These are phyloP conservation scores for Trichechus manatus DNA, from an alignment of 2,113 vertebrate genomes.

Conservation along the genomic window DNA sequence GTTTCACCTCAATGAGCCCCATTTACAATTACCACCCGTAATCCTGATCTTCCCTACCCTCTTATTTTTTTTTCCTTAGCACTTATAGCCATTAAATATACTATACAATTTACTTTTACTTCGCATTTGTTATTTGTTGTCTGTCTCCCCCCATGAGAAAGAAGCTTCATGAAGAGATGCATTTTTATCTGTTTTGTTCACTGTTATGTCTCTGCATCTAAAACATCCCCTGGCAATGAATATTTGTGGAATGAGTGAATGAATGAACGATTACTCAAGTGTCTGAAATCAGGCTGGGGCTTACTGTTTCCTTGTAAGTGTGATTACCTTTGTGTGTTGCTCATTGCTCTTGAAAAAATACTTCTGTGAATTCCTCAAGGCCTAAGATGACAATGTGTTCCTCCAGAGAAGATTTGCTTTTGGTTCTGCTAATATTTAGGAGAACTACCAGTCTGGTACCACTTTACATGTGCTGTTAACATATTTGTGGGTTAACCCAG, in stretches of 20 bases:
- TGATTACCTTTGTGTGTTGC: background rate
- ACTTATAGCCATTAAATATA: background rate
- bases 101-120: background rate
- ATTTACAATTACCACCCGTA: background rate
- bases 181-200: background rate
- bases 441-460: background rate
- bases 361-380: background rate
- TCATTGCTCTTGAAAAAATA: background rate
- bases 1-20: background rate
- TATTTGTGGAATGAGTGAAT: no score
- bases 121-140: constrained; percentile 2
- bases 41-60: background rate
- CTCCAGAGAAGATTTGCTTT: background rate
- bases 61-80: background rate
- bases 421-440: background rate
- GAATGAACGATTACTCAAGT: background rate
- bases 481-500: background rate
- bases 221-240: background rate
- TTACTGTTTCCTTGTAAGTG: background rate
- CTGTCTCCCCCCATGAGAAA: background rate
- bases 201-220: background rate
- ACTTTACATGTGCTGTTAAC: background rate
- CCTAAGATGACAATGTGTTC: background rate
- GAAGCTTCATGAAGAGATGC: background rate
- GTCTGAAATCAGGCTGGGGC: background rate